Evolutionary conservation across 1,140 invertebrate genomes (phyloP), one percentile per base, ranked within the genome.

Genomic region (Rhysida immarginata): DNA sequence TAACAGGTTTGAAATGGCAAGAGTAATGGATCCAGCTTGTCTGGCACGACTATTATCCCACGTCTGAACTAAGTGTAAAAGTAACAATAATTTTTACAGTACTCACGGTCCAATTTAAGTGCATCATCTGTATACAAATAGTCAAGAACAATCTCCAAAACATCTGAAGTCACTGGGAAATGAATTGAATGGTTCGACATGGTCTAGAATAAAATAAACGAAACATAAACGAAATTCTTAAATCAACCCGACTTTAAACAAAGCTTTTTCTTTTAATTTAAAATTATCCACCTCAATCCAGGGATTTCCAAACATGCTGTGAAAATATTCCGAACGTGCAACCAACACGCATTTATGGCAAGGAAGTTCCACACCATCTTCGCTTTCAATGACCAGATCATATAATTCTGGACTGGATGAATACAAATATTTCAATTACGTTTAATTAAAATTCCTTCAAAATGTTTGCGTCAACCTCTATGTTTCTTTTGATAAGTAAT

Each of bases 281-380:
- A 0, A 13, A 11, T 14, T 35, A 61, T 67, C 67, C 63, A 81
- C 81, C 71, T 81, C 79, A 53, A 77, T 74, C 84, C 84, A 87
- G 55, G 78, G 75, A 61, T 76, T 74, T 55, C 77, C 74, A 59
- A 85, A 77, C 81, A 87, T 83, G 59, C 78, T 80, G 49, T 77
- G 71, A 68, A 87, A 88, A 68, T 86, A 87, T 48, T 87, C 82
- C 2, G 82, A 68, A 53, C 83, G 66, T 1, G 82, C 80, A 0
- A 78, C 75, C 21, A 87, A 69, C 42, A 88, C 71, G 68, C 83
- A 87, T 59, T 81, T 82, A 65, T 88, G 84, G 41, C 81, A 83
- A 2, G 72, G 66, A 45, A 84, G 69, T n/a, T 69, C 60, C 1
- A 67, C 65, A 11, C 74, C 75, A 64, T 84, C 79, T 45, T 75